phyloP scores from a whole-genome alignment of 1,140 invertebrate species.

The Polyergus mexicanus region DNA sequence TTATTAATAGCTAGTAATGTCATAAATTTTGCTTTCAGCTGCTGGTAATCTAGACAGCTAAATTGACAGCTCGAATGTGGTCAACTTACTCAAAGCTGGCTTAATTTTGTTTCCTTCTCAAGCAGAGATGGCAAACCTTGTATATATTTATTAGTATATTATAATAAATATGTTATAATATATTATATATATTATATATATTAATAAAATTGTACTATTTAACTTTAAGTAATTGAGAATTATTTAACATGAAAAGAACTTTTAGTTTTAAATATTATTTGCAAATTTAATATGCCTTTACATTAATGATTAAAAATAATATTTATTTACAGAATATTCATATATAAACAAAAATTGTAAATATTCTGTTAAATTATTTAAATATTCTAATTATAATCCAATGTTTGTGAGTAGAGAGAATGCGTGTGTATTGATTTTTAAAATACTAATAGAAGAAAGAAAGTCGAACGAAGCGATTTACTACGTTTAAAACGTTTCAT shows the following conservation, averaged over 20 bases:
- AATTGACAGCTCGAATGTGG: neutral
- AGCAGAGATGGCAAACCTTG: slow-evolving; percentile 51
- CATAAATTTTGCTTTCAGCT: neutral
- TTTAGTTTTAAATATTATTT: neutral
- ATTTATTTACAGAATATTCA: neutral
- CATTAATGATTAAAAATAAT: neutral
- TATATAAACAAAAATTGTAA: neutral
- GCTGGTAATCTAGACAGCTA: slow-evolving; percentile 14
- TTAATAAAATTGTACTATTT: neutral
- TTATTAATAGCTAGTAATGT: neutral
- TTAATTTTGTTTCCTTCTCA: neutral
- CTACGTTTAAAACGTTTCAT: slow-evolving; percentile 16
- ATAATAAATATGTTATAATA: slow-evolving; percentile 2
- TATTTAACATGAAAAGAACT: neutral
- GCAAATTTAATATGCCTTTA: neutral
- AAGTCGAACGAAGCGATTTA: neutral
- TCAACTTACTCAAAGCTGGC: neutral
- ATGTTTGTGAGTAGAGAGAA: neutral
- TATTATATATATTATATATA: neutral
- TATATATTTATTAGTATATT: slow-evolving; percentile 16
- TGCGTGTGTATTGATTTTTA: neutral
- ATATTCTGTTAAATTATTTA: neutral
- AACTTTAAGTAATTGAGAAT: neutral
- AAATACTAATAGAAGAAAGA: slow-evolving; percentile 8
- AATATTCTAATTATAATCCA: neutral